phyloP scores from a whole-genome alignment of 2,797 vertebrate species.

The Podargus strigoides region DNA sequence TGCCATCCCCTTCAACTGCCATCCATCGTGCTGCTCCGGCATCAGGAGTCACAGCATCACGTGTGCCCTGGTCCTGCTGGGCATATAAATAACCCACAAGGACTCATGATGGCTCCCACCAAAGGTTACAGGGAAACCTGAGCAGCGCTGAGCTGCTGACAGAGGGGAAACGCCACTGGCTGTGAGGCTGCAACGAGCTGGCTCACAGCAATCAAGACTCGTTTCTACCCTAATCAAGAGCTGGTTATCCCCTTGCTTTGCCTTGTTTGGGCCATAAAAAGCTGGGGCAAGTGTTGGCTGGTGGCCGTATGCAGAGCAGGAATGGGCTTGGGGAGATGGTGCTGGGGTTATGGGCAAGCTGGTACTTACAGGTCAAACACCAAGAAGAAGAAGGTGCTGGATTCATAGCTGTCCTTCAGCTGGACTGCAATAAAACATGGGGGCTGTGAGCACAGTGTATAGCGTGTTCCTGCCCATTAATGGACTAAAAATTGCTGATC shows the following conservation, averaged over 20 bases:
- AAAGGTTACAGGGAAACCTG: slow-evolving; percentile 75
- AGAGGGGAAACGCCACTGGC: background rate
- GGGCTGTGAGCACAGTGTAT: background rate
- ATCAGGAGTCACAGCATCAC: background rate
- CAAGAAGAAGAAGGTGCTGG: slow-evolving; percentile 94
- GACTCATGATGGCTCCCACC: background rate
- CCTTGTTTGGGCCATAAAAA: background rate
- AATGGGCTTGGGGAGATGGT: background rate
- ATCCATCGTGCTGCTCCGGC: background rate
- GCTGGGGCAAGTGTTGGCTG: background rate
- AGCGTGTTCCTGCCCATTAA: background rate
- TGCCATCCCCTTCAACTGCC: background rate
- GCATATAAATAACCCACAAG: slow-evolving; percentile 41
- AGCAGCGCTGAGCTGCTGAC: slow-evolving; percentile 32
- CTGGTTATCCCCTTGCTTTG: background rate
- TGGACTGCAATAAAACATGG: slow-evolving; percentile 82
- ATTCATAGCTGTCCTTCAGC: slow-evolving; percentile 94
- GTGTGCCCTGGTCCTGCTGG: background rate
- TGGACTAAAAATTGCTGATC: background rate
- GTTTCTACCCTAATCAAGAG: background rate
- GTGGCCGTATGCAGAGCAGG: background rate
- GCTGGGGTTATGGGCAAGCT: background rate
- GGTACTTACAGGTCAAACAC: slow-evolving; percentile 95
- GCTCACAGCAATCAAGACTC: background rate
- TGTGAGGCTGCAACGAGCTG: background rate